These are phyloP conservation scores for Eristalinus aeneus DNA, from an alignment of 2,888 invertebrate genomes.

Conservation along the genomic window DNA sequence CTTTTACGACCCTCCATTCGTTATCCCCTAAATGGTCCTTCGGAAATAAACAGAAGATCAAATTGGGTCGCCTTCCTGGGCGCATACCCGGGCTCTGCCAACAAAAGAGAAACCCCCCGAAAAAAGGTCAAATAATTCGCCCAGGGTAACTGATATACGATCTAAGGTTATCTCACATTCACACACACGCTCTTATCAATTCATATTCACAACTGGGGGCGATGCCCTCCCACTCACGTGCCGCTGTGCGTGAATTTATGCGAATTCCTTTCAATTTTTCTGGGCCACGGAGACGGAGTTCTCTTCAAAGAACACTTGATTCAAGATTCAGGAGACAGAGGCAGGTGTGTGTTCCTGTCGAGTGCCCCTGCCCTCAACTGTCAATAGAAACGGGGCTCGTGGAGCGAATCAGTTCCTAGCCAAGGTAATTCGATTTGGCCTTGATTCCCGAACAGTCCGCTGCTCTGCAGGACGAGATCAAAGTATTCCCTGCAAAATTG, in stretches of 20 bases:
- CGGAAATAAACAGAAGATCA: constrained; percentile 61
- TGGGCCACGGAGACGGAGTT: background rate
- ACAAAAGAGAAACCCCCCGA: constrained; percentile 17
- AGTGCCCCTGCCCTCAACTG: background rate
- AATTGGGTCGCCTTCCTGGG: constrained; percentile 45
- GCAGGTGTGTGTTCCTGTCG: background rate
- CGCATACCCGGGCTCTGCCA: background rate
- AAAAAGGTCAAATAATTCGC: constrained; percentile 49
- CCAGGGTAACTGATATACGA: constrained; percentile 39
- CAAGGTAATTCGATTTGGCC: constrained; percentile 10
- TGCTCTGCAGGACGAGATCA: background rate
- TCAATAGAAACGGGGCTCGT: background rate
- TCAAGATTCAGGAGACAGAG: background rate
- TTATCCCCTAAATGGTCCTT: constrained; percentile 56
- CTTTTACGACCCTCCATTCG: constrained; percentile 43
- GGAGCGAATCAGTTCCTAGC: background rate
- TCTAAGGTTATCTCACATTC: constrained; percentile 25
- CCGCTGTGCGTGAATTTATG: constrained; percentile 48
- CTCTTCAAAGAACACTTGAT: background rate
- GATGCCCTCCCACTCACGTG: constrained; percentile 14
- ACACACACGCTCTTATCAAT: constrained; percentile 33
- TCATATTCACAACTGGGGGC: constrained; percentile 32
- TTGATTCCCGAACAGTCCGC: background rate
- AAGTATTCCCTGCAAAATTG: background rate
- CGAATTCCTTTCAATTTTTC: constrained; percentile 55